A percentile compares a stretch with the other conserved stretches of the same genome.
phyloP scores from a whole-genome alignment of 2,113 vertebrate genomes.

The Spea bombifrons region DNA sequence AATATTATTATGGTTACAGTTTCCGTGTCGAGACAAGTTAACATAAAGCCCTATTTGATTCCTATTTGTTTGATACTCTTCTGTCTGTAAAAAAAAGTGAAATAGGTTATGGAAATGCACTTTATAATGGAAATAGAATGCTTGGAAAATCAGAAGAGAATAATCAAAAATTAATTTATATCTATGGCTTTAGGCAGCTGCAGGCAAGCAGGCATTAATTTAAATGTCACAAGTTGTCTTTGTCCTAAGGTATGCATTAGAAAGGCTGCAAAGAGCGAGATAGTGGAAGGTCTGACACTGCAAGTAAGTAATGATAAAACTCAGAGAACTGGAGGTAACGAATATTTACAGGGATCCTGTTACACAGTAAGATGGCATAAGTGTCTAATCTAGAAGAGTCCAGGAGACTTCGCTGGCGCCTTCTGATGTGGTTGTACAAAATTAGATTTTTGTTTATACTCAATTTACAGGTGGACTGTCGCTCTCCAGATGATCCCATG shows the following conservation, averaged over 20 bases:
- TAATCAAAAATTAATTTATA: slow-evolving; percentile 49
- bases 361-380: neutral
- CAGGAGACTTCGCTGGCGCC: too few relatives aligned
- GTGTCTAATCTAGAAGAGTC: too few relatives aligned
- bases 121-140: slow-evolving; percentile 41
- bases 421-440: too few relatives aligned
- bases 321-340: slow-evolving; percentile 22
- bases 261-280: slow-evolving; percentile 44
- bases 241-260: slow-evolving; percentile 48
- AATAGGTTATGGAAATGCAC: slow-evolving; percentile 40
- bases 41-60: slow-evolving; percentile 14
- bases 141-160: slow-evolving; percentile 44
- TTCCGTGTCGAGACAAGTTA: neutral
- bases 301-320: slow-evolving; percentile 42
- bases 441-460: too few relatives aligned
- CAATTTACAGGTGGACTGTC: too few relatives aligned
- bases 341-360: slow-evolving; percentile 13
- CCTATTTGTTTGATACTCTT: slow-evolving; percentile 15
- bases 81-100: slow-evolving; percentile 16
- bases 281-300: slow-evolving; percentile 40
- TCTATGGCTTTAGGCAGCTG: slow-evolving; percentile 41
- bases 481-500: too few relatives aligned
- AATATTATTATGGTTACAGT: neutral
- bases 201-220: slow-evolving; percentile 46
- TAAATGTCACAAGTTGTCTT: slow-evolving; percentile 49